Conservation (phyloP, 37 sponge, comb jelly and placozoan genomes). For the Cladorhizidae sp. region DNA sequence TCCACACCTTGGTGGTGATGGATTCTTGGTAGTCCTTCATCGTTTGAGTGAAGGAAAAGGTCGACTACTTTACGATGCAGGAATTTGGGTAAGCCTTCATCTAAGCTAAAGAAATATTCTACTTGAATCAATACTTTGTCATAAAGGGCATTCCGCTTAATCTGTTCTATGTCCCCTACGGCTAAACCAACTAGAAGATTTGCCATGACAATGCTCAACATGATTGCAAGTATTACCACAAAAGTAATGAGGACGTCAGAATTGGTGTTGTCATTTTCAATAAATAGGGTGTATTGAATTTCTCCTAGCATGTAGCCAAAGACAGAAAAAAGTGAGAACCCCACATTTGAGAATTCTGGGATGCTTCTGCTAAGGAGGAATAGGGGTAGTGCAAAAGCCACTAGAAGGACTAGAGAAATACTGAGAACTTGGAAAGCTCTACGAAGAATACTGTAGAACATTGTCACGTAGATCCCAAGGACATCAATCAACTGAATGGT, state of each 20-base stretch:
- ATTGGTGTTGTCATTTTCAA: neutral
- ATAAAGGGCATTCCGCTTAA: constrained; percentile 68
- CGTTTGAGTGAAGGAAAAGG: no score
- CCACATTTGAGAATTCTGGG: constrained; percentile 27
- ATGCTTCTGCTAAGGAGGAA: constrained; percentile 55
- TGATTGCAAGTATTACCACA: neutral
- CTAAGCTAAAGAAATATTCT: constrained; percentile 25
- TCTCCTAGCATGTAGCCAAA: constrained; percentile 69
- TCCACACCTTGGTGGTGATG: neutral
- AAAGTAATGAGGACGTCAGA: constrained; percentile 7
- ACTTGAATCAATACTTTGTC: constrained; percentile 34
- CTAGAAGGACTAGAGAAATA: constrained; percentile 48
- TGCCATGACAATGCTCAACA: constrained; percentile 55
- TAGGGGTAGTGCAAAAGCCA: constrained; percentile 71
- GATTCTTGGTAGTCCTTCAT: constrained; percentile 16
- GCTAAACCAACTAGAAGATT: constrained; percentile 92
- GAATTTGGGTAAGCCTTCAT: constrained; percentile 27
- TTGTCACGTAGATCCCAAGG: constrained; percentile 78
- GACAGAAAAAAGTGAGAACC: constrained; percentile 52
- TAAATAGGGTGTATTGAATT: constrained; percentile 43
- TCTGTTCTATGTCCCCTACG: constrained; percentile 85
- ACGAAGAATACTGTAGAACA: constrained; percentile 72
- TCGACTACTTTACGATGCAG: neutral
- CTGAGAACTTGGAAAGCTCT: constrained; percentile 54
- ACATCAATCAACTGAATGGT: constrained; percentile 53